Evolutionary conservation across 2,888 invertebrate species (phyloP).

Genomic region (Dione juno): DNA sequence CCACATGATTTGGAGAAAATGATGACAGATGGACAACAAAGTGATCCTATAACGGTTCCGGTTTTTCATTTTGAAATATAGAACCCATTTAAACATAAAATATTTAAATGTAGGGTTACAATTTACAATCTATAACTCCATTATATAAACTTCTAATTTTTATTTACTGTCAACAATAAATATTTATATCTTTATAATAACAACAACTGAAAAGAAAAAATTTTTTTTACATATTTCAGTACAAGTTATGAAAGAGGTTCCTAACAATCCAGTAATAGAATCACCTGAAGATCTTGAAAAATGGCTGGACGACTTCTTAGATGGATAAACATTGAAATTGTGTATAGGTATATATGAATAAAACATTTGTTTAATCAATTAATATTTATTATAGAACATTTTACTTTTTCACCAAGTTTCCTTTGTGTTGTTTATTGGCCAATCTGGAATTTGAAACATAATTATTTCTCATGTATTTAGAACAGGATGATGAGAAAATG

Average conservation of each 20-base stretch:
- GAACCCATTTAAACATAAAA: too few species aligned
- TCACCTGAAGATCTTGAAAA: slow-evolving; percentile 79
- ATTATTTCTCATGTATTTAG: neutral
- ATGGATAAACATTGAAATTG: slow-evolving; percentile 53
- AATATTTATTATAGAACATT: neutral
- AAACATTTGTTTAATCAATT: slow-evolving; percentile 3
- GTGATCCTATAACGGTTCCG: too few species aligned
- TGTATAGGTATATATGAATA: slow-evolving; percentile 22
- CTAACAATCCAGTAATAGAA: slow-evolving; percentile 63
- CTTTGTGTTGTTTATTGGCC: neutral
- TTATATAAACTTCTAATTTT: too few species aligned
- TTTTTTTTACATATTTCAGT: slow-evolving; percentile 12
- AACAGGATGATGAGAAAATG: neutral
- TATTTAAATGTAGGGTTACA: too few species aligned
- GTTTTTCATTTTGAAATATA: too few species aligned
- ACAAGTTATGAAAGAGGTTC: slow-evolving; percentile 26
- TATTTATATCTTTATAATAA: neutral
- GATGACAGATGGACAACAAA: too few species aligned
- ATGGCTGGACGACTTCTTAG: slow-evolving; percentile 79
- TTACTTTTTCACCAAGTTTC: neutral
- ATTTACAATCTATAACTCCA: too few species aligned
- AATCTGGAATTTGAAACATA: neutral
- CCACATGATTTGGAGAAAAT: too few species aligned
- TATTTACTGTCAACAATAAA: too few species aligned
- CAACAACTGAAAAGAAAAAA: neutral